These are phyloP conservation scores for Drosophila siamana DNA, from an alignment of 2,888 invertebrate species.

Conservation along the genomic window DNA sequence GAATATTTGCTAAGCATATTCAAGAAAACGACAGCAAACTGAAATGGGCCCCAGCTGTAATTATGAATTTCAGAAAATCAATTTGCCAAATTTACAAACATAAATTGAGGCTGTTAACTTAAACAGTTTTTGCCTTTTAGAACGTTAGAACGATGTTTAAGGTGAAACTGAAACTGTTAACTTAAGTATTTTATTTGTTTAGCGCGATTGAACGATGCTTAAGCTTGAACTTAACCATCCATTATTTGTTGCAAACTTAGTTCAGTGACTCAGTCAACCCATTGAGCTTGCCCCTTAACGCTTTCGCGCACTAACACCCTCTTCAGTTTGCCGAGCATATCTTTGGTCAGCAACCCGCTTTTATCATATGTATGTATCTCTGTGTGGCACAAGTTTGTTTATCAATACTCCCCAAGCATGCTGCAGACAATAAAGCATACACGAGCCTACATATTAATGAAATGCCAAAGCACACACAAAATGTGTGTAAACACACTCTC, in stretches of 20 bases:
- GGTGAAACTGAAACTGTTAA: no score
- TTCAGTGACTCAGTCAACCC: neutral
- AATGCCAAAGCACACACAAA: slow-evolving; percentile 23
- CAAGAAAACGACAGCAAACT: neutral
- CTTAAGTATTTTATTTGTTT: no score
- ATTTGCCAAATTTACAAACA: no score
- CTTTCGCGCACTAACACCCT: neutral
- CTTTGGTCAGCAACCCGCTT: neutral
- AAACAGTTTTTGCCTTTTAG: no score
- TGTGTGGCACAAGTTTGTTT: neutral
- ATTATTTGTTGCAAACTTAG: neutral
- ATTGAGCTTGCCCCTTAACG: neutral
- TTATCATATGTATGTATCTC: neutral
- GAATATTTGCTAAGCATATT: neutral
- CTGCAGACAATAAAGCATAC: neutral
- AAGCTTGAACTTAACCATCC: no score
- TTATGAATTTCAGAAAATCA: no score
- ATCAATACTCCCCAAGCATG: neutral
- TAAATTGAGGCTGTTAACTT: no score
- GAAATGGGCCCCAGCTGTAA: no score
- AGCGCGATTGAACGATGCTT: no score
- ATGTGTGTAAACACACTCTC: slow-evolving; percentile 11
- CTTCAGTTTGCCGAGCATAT: neutral
- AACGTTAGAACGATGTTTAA: no score
- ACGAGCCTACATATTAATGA: neutral